These are phyloP conservation scores for Parasteatoda tepidariorum DNA, from an alignment of 1,140 invertebrate genomes.

Conservation along the genomic window DNA sequence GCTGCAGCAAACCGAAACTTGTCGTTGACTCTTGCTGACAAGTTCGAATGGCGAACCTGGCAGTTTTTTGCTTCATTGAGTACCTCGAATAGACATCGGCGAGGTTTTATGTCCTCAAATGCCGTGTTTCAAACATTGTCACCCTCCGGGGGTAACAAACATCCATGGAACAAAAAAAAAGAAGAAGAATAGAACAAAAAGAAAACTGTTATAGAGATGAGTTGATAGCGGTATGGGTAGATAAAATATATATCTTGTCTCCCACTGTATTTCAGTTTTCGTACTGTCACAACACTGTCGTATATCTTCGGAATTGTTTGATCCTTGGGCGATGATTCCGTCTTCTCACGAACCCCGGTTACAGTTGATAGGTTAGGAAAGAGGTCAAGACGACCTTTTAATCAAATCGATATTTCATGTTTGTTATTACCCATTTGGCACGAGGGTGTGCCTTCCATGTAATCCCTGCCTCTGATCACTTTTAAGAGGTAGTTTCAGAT, in stretches of 20 bases:
- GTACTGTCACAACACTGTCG: slow-evolving; percentile 45
- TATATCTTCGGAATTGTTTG: slow-evolving; percentile 22
- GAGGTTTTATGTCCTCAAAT: neutral
- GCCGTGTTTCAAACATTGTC: slow-evolving; percentile 13
- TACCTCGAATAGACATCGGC: slow-evolving; percentile 30
- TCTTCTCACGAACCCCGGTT: slow-evolving; percentile 9
- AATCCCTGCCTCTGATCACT: too few species aligned
- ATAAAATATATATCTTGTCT: slow-evolving; percentile 7
- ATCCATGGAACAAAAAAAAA: neutral
- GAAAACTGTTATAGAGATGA: neutral
- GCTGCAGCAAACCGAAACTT: slow-evolving; percentile 18
- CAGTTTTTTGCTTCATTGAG: slow-evolving; percentile 27
- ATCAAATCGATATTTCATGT: neutral
- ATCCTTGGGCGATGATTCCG: neutral
- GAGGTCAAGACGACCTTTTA: neutral
- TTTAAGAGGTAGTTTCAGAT: neutral
- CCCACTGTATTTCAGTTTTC: slow-evolving; percentile 18
- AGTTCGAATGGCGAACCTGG: neutral
- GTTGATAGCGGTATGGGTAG: neutral
- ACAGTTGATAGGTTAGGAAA: slow-evolving; percentile 1
- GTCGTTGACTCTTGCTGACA: neutral
- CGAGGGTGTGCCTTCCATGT: neutral
- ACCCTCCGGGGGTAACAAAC: neutral
- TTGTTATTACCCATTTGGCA: neutral
- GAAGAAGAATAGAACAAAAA: neutral